Percentiles rank a stretch among this genome's conserved stretches.
phyloP scores from a whole-genome alignment of 2,113 vertebrate species.

The Isurus oxyrinchus region DNA sequence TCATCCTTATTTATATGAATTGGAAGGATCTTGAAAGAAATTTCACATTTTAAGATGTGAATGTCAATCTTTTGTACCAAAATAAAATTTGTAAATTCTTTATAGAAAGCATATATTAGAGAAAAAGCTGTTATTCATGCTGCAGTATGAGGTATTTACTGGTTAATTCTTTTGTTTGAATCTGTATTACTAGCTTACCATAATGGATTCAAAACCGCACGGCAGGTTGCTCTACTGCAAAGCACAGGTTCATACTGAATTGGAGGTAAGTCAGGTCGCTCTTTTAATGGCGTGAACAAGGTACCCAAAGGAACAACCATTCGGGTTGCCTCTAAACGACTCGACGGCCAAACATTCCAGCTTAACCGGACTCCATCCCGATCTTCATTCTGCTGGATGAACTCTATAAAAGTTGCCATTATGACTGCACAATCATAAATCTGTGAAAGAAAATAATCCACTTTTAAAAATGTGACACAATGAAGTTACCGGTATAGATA shows the following conservation, averaged over 20 bases:
- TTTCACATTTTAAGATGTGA: background rate
- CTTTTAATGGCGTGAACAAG: slow-evolving; percentile 81
- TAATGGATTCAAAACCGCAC: slow-evolving; percentile 90
- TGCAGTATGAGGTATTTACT: background rate
- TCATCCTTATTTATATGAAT: background rate
- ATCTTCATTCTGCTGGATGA: slow-evolving; percentile 95
- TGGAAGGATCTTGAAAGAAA: background rate
- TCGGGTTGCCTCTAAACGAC: slow-evolving; percentile 88
- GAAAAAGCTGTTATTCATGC: background rate
- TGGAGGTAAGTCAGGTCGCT: slow-evolving; percentile 83
- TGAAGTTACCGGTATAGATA: background rate
- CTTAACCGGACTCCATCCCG: slow-evolving; percentile 93
- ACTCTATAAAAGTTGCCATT: slow-evolving; percentile 94
- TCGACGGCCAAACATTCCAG: slow-evolving; percentile 98
- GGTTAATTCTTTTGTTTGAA: background rate
- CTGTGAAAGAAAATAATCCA: slow-evolving; percentile 45
- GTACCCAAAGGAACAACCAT: slow-evolving; percentile 91
- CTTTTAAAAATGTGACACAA: background rate
- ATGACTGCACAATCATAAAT: slow-evolving; percentile 48
- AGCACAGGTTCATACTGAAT: slow-evolving; percentile 95
- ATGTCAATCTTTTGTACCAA: background rate
- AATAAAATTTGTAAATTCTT: background rate
- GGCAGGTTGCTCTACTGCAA: slow-evolving; percentile 89
- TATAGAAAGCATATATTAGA: background rate
- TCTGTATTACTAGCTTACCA: slow-evolving; percentile 63